A percentile compares a stretch with the other conserved stretches of the same genome.
phyloP scores from a whole-genome alignment of 2,113 vertebrate genomes.

The Otis tarda region DNA sequence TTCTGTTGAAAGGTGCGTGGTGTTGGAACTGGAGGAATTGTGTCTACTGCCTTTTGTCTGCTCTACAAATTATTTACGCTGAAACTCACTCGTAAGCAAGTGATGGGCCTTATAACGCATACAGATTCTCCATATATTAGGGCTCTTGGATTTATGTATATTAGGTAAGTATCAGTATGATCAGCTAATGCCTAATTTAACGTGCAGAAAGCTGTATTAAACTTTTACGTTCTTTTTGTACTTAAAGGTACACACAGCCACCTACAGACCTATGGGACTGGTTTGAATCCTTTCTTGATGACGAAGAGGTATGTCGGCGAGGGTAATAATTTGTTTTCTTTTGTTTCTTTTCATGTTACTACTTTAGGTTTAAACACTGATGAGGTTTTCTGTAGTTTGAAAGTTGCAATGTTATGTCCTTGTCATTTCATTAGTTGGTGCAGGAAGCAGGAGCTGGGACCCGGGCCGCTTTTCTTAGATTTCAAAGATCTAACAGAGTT shows the following conservation, averaged over 20 bases:
- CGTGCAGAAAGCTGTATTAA: constrained; percentile 10
- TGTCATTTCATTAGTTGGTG: background rate
- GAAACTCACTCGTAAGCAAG: constrained; percentile 97
- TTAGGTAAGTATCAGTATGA: constrained; percentile 80
- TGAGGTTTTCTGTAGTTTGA: background rate
- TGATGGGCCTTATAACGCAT: constrained; percentile 99
- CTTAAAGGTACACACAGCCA: constrained; percentile 94
- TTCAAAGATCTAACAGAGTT: background rate
- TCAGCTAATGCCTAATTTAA: background rate
- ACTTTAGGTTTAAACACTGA: background rate
- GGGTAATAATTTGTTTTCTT: constrained; percentile 91
- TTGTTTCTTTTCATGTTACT: constrained; percentile 62
- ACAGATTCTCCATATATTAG: constrained; percentile 98
- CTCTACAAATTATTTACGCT: constrained; percentile 98
- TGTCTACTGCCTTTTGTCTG: constrained; percentile 97
- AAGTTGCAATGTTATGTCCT: background rate
- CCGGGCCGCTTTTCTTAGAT: background rate
- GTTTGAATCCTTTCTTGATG: constrained; percentile 99
- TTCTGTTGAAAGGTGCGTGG: constrained; percentile 87
- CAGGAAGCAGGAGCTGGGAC: background rate
- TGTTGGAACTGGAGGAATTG: constrained; percentile 97
- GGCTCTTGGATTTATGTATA: constrained; percentile 99
- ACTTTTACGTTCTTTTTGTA: background rate
- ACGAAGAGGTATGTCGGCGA: constrained; percentile 99
- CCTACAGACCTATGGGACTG: constrained; percentile 96